These are phyloP conservation scores for Enteromius mattozi DNA, from an alignment of 2,797 vertebrate genomes.

Conservation along the genomic window DNA sequence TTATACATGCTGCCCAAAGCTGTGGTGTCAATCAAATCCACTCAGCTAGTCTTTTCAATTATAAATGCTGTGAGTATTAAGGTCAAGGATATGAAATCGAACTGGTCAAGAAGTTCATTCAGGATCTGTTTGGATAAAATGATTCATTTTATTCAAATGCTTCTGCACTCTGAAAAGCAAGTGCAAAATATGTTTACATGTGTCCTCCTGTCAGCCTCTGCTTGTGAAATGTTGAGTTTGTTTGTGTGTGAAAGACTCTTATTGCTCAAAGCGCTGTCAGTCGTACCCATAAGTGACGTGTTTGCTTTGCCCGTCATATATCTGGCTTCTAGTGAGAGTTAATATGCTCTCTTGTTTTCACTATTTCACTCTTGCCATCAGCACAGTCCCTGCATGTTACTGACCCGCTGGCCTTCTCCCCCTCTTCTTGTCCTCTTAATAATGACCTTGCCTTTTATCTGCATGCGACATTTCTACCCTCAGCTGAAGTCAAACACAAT, in stretches of 20 bases:
- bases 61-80: neutral
- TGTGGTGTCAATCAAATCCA: slow-evolving; percentile 7
- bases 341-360: slow-evolving; percentile 12
- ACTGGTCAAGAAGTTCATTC: neutral
- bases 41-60: neutral
- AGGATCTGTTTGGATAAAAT: neutral
- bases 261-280: slow-evolving; percentile 14
- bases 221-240: slow-evolving; percentile 16
- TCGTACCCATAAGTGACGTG: slow-evolving; percentile 13
- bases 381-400: neutral
- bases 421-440: slow-evolving; percentile 21
- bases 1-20: neutral
- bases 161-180: neutral
- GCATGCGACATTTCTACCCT: slow-evolving; percentile 1
- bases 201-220: neutral
- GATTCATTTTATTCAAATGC: neutral
- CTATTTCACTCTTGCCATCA: slow-evolving; percentile 7
- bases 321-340: slow-evolving; percentile 8
- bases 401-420: neutral
- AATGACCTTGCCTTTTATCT: slow-evolving; percentile 15
- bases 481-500: neutral
- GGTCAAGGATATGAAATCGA: neutral
- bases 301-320: slow-evolving; percentile 3
- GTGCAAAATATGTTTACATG: neutral
- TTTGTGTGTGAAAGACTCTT: neutral